Evolutionary conservation across 2,888 invertebrate genomes (phyloP).

Genomic region (Pseudococcus viburni): DNA sequence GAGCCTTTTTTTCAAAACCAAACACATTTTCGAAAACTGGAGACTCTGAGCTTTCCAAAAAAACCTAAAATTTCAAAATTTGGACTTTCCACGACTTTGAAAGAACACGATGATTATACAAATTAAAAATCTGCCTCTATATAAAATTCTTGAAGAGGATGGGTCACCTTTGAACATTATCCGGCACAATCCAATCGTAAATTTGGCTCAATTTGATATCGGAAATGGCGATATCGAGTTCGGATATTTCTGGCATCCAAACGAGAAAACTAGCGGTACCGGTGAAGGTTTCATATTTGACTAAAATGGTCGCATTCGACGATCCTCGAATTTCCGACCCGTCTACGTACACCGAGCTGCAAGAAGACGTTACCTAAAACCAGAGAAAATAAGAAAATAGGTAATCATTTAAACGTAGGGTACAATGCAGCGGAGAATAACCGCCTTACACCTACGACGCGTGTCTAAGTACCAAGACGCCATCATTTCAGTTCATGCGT

Average conservation of each 20-base stretch:
- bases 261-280: conserved; percentile 91
- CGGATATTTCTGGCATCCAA: conserved; percentile 96
- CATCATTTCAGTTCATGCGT: not conserved
- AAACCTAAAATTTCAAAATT: no score
- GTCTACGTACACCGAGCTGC: conserved; percentile 96
- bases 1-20: no score
- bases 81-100: no score
- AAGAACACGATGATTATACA: no score
- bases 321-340: conserved; percentile 96
- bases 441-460: not conserved
- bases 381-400: not conserved
- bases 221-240: conserved; percentile 87
- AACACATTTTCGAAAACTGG: no score
- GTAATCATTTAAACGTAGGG: not conserved
- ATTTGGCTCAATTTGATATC: conserved; percentile 93
- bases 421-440: not conserved
- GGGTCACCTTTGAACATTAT: conserved; percentile 25
- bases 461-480: not conserved
- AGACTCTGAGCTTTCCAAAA: no score
- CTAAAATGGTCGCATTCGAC: conserved; percentile 93
- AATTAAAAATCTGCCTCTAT: no score
- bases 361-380: conserved; percentile 91
- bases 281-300: conserved; percentile 92
- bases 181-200: conserved; percentile 92
- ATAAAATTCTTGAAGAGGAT: not conserved